Conservation (phyloP, 1,140 invertebrate species). For the Prorops nasuta region DNA sequence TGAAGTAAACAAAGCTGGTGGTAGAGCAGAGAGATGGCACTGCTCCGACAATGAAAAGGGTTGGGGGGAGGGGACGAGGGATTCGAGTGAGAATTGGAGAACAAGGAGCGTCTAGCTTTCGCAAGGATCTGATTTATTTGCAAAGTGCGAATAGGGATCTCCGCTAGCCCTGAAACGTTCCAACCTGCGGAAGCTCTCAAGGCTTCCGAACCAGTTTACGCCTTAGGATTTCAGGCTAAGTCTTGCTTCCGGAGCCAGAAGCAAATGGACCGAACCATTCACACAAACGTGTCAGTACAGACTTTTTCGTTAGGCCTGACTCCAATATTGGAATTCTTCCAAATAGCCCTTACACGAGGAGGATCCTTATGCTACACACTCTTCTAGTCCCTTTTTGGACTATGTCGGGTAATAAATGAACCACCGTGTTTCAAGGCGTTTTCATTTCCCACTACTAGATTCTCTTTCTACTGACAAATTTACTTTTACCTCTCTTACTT, state of each 20-base stretch:
- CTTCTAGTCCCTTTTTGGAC: neutral
- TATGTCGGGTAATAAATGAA: neutral
- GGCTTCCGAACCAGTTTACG: neutral
- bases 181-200: neutral
- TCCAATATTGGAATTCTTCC: neutral
- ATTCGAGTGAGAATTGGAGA: no score
- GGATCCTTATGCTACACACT: no score
- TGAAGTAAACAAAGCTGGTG: no score
- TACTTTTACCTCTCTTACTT: no score
- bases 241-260: neutral
- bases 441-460: neutral
- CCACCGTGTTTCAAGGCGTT: neutral
- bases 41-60: no score
- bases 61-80: no score
- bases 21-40: no score
- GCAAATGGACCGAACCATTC: neutral
- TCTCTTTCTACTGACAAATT: no score
- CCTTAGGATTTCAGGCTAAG: neutral
- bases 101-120: constrained; percentile 1
- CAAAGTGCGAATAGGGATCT: constrained; percentile 12
- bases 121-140: constrained; percentile 23
- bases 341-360: no score
- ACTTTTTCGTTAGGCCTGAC: neutral
- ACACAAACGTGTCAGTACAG: neutral
- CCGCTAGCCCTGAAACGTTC: neutral